A percentile compares a stretch with the other conserved stretches of the same genome.
These are phyloP conservation scores for Cyanoderma ruficeps DNA, from an alignment of 2,113 vertebrate genomes.

Conservation along the genomic window DNA sequence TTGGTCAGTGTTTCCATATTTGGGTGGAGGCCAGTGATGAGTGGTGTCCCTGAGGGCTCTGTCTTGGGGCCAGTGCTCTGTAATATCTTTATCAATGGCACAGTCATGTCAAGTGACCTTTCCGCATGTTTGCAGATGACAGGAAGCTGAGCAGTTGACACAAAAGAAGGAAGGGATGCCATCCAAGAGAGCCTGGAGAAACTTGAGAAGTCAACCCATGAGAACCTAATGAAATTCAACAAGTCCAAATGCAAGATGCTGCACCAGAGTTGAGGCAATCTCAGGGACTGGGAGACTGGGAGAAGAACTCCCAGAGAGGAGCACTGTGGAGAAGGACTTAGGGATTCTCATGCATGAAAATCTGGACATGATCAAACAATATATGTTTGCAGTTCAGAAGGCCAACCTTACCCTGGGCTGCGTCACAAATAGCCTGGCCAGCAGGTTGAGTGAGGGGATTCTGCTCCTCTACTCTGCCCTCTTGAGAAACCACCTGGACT, in stretches of 20 bases:
- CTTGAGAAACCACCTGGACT: background rate
- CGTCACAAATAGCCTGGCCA: fast-evolving
- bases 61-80: background rate
- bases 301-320: background rate
- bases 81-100: background rate
- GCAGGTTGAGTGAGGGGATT: fast-evolving
- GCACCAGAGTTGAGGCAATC: too few species aligned
- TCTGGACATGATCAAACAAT: background rate
- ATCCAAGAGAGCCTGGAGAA: background rate
- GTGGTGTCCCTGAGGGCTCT: background rate
- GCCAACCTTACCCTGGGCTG: background rate
- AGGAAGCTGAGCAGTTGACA: background rate
- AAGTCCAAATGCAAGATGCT: background rate
- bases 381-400: background rate
- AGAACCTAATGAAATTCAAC: background rate
- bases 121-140: background rate
- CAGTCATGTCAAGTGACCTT: too few species aligned
- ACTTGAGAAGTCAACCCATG: background rate
- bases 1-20: background rate
- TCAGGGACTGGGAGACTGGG: background rate
- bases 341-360: background rate
- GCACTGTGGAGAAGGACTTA: background rate
- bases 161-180: background rate
- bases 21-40: background rate
- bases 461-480: background rate